Evolutionary conservation across 2,797 vertebrate genomes (phyloP).

Genomic region (Steatocranus sp.): DNA sequence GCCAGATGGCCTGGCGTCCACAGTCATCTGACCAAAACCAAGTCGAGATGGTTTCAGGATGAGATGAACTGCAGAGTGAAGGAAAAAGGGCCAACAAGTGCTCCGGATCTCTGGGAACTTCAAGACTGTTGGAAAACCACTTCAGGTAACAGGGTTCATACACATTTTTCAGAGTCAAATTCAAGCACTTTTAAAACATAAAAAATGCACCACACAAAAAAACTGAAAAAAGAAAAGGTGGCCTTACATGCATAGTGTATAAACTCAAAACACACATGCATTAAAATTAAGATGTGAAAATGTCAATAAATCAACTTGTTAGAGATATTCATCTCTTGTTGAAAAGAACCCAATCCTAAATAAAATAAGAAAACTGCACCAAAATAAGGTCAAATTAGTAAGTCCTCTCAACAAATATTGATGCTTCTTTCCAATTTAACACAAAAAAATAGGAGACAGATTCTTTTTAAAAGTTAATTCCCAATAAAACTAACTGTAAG

Average conservation of each 20-base stretch:
- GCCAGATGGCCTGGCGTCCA: not conserved
- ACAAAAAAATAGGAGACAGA: not conserved
- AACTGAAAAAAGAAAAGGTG: not conserved
- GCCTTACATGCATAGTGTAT: not conserved
- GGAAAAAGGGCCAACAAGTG: not conserved
- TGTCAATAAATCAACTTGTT: not conserved
- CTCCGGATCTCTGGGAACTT: not conserved
- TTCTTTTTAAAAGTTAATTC: not conserved
- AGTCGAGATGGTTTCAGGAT: not conserved
- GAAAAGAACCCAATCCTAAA: not conserved
- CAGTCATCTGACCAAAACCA: not conserved
- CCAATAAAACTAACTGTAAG: not conserved
- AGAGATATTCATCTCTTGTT: not conserved
- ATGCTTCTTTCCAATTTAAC: not conserved
- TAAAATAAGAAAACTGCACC: not conserved
- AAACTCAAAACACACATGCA: not conserved
- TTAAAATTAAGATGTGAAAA: not conserved
- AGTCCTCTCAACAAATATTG: not conserved
- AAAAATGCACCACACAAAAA: not conserved
- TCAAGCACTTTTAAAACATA: not conserved
- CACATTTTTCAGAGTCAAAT: not conserved
- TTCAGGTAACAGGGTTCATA: not conserved
- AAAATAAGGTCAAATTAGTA: not conserved
- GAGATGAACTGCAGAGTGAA: not conserved
- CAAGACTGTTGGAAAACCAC: not conserved